Conservation (phyloP, 2,113 vertebrate species). For the Phodopus roborovskii region DNA sequence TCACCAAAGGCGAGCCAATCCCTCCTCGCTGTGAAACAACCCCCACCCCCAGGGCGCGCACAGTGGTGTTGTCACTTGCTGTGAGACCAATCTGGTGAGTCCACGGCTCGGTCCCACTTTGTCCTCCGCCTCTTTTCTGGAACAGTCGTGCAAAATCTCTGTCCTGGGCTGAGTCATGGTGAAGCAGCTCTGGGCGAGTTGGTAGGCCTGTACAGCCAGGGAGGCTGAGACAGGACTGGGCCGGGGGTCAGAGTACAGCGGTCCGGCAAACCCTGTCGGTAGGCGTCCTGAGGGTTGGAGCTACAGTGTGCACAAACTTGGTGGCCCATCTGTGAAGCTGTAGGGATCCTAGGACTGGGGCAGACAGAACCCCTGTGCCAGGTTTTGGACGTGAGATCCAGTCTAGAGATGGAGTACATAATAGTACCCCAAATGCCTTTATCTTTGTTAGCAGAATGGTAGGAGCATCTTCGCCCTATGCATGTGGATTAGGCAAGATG, state of each 20-base stretch:
- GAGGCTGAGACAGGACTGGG: background rate
- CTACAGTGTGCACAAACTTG: no score
- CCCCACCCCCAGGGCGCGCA: background rate
- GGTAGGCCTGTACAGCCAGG: background rate
- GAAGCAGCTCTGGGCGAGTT: background rate
- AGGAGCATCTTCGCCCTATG: no score
- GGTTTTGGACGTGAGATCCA: background rate
- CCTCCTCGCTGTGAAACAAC: accelerated
- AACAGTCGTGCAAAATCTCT: accelerated
- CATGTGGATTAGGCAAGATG: background rate
- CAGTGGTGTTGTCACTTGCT: accelerated
- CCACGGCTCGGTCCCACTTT: background rate
- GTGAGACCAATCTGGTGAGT: background rate
- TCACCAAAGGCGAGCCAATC: slow-evolving; percentile 58
- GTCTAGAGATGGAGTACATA: background rate
- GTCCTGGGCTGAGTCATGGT: background rate
- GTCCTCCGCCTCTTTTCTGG: background rate
- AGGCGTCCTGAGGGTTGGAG: background rate
- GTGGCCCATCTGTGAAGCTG: background rate
- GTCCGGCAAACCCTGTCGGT: no score
- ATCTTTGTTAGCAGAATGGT: background rate
- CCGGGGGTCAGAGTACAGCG: background rate
- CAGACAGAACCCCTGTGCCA: no score
- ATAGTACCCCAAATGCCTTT: background rate
- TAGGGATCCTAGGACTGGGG: background rate